These are phyloP conservation scores for Mya arenaria DNA, from an alignment of 1,140 invertebrate genomes.

Conservation along the genomic window DNA sequence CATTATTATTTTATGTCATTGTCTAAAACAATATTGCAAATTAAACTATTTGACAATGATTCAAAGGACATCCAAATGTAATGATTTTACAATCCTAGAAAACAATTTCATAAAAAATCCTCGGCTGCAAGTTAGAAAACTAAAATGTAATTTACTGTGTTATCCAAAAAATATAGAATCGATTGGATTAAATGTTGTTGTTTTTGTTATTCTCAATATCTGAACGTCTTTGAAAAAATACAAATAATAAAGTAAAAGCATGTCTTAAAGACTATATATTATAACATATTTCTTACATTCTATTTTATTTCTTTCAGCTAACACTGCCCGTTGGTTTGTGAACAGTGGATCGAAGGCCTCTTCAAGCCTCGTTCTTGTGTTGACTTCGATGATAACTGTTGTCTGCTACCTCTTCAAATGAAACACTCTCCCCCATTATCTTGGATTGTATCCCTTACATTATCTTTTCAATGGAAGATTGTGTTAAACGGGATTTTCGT, in stretches of 20 bases:
- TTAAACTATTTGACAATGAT: neutral
- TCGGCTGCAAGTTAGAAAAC: too few species aligned
- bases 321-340: conserved; percentile 31
- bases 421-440: too few species aligned
- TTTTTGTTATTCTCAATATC: too few species aligned
- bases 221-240: too few species aligned
- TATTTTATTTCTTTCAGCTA: conserved; percentile 14
- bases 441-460: too few species aligned
- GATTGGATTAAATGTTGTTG: too few species aligned
- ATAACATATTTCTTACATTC: neutral
- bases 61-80: neutral
- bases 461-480: too few species aligned
- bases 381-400: conserved; percentile 12
- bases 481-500: too few species aligned
- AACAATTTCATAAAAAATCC: neutral
- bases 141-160: too few species aligned
- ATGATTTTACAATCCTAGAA: neutral
- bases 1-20: neutral
- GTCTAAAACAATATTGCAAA: neutral
- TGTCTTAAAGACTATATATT: too few species aligned
- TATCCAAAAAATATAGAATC: too few species aligned
- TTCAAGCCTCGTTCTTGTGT: conserved; percentile 17
- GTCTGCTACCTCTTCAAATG: neutral
- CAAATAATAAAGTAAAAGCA: too few species aligned
- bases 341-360: conserved; percentile 19